A percentile compares a stretch with the other conserved stretches of the same genome.
Conservation (phyloP, 2,113 vertebrate species). For the Catharus minimus region DNA sequence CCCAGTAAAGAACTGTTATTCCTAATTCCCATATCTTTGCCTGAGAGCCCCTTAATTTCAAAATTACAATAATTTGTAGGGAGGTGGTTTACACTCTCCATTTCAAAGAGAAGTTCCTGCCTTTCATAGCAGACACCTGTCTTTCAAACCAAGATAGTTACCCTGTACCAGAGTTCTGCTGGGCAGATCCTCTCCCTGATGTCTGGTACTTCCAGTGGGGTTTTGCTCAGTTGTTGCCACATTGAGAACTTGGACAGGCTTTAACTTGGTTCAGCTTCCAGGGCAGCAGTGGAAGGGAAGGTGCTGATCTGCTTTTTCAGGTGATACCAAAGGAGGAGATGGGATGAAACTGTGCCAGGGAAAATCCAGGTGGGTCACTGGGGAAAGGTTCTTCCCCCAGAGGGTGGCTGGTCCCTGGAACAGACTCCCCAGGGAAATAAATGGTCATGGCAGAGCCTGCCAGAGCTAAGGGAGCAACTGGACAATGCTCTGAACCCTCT, state of each 20-base stretch:
- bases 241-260: neutral
- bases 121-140: no score
- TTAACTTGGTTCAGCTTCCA: neutral
- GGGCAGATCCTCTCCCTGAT: neutral
- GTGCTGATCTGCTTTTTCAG: neutral
- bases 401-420: neutral
- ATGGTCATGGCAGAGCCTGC: neutral
- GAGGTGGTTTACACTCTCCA: no score
- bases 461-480: neutral
- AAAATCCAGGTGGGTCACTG: neutral
- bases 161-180: neutral
- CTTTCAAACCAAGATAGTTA: no score
- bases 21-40: no score
- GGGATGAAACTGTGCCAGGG: neutral
- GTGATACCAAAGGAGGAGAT: rapidly evolving
- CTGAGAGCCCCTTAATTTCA: no score
- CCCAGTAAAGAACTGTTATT: no score
- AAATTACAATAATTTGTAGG: no score
- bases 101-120: no score
- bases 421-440: neutral
- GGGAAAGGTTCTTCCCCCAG: neutral
- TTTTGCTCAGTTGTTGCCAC: neutral
- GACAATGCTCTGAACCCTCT: neutral
- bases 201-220: neutral
- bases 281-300: neutral